A percentile compares a stretch with the other conserved stretches of the same genome.
phyloP scores from a whole-genome alignment of 2,113 vertebrate genomes.

The Acanthochromis polyacanthus region DNA sequence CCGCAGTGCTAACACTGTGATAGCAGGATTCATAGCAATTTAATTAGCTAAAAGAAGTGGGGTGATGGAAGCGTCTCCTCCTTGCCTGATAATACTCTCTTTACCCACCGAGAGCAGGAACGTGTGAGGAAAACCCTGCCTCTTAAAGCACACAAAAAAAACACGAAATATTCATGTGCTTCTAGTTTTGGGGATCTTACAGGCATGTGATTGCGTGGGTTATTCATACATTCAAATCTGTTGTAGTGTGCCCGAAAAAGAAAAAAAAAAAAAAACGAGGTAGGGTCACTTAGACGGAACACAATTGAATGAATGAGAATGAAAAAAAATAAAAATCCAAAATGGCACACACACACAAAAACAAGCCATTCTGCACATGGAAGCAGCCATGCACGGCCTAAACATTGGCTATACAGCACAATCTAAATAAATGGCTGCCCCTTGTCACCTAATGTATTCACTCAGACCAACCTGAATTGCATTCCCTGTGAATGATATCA shows the following conservation, averaged over 20 bases:
- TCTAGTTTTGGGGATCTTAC: slow-evolving; percentile 44
- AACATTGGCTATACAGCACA: slow-evolving; percentile 59
- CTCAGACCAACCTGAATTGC: slow-evolving; percentile 66
- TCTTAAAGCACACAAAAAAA: slow-evolving; percentile 26
- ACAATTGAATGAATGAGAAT: slow-evolving; percentile 42
- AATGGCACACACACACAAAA: slow-evolving; percentile 30
- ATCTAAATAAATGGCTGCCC: slow-evolving; percentile 58
- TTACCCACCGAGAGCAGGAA: slow-evolving; percentile 43
- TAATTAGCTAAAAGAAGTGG: slow-evolving; percentile 70
- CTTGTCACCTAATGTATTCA: slow-evolving; percentile 71
- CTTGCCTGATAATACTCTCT: slow-evolving; percentile 45
- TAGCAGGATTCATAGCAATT: slow-evolving; percentile 69
- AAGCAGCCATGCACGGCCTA: slow-evolving; percentile 63
- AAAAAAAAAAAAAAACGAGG: slow-evolving; percentile 8
- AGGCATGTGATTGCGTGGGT: slow-evolving; percentile 45
- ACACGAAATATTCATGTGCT: slow-evolving; percentile 52
- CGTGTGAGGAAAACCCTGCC: slow-evolving; percentile 28
- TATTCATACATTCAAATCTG: slow-evolving; percentile 74
- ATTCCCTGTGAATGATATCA: slow-evolving; percentile 75
- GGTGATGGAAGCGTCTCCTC: slow-evolving; percentile 52
- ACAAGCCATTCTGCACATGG: slow-evolving; percentile 50
- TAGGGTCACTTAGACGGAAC: slow-evolving; percentile 45
- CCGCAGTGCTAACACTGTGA: slow-evolving; percentile 60
- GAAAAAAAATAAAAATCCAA: slow-evolving; percentile 29
- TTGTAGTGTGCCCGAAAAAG: slow-evolving; percentile 9